Base-by-base conservation (phyloP, 1,140 invertebrate species). In the Scaptodrosophila lebanonensis region DNA sequence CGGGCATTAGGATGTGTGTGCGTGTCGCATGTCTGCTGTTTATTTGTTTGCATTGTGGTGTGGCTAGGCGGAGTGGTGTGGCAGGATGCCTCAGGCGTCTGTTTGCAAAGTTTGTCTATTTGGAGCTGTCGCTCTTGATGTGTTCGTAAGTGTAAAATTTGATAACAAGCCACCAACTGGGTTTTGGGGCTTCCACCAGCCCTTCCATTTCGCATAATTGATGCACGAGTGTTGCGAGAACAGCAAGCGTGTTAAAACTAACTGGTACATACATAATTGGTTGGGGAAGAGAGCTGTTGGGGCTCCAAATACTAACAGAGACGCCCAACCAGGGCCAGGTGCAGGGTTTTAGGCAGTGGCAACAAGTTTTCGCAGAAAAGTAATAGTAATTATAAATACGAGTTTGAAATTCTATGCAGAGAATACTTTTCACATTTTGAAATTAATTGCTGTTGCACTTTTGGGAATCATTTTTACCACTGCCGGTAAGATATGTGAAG, bases 131-230 rank as follows among this genome's bases (percentile, higher is more conserved):
- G 25, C 29, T 16, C 8, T 32, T 18, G 8, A 20, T 44, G 57
- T 67, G 50, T 16, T 40, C 29, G 40, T 15, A 60, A 47, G 56
- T 56, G 49, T 63, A 51, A 82, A 75, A 82, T 75, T 70, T 75
- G 75, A 83, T 82, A 82, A 83, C 68, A 82, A 73, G 48, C 66
- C 75, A 69, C 59, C 33, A 63, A 59, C 54, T 61, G 53, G 59
- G 57, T 60, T 50, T 17, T 57, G 36, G 39, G 35, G 40, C 5
- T 9, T 45, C 35, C 15, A 29, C 42, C 40, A 17, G 39, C 54
- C 57, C 52, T 61, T 53, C 51, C 56, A 35, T 29, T 40, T 38
- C 56, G 52, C 75, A 79, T 73, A 79, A 79, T 69, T 79, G 73
- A 79, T 61, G 59, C 30, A 64, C n/a, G 11, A 17, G 38, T 53